These are phyloP conservation scores for Andricus curvator DNA, from an alignment of 2,888 invertebrate species.

Conservation along the genomic window DNA sequence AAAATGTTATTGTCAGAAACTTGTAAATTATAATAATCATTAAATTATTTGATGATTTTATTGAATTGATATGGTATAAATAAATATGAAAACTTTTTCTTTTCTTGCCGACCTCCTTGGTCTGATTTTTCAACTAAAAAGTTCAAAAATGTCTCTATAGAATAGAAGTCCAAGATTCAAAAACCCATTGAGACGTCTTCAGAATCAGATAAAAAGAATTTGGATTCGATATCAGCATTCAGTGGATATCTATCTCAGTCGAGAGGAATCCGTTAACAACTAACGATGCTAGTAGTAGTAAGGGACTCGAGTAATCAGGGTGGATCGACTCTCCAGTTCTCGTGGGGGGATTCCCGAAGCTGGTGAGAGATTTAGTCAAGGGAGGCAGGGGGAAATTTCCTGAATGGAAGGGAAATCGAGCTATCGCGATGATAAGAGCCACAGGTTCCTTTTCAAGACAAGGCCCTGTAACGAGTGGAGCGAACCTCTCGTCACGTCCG, in stretches of 20 bases:
- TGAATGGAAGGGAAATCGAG: constrained; percentile 54
- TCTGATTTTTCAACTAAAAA: not conserved
- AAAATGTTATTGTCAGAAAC: no score
- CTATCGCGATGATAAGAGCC: constrained; percentile 56
- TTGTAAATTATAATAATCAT: no score
- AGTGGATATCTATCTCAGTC: constrained; percentile 38
- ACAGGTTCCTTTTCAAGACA: constrained; percentile 68
- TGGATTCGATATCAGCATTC: constrained; percentile 37
- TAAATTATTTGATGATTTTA: no score
- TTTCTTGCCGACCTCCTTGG: no score
- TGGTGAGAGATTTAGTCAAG: constrained; percentile 45
- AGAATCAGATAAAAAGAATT: constrained; percentile 16
- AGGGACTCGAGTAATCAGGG: constrained; percentile 62
- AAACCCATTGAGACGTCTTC: not conserved
- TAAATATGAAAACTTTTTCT: no score
- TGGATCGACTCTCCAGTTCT: constrained; percentile 56
- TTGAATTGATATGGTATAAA: no score
- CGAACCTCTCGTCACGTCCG: constrained; percentile 72
- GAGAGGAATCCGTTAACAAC: constrained; percentile 56
- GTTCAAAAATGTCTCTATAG: not conserved
- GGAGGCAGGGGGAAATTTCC: constrained; percentile 46
- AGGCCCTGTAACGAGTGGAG: constrained; percentile 72
- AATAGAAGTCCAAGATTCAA: not conserved
- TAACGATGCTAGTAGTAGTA: constrained; percentile 66
- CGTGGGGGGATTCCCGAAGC: constrained; percentile 54